phyloP scores from a whole-genome alignment of 1,140 invertebrate genomes.

The Sycophila sp. region DNA sequence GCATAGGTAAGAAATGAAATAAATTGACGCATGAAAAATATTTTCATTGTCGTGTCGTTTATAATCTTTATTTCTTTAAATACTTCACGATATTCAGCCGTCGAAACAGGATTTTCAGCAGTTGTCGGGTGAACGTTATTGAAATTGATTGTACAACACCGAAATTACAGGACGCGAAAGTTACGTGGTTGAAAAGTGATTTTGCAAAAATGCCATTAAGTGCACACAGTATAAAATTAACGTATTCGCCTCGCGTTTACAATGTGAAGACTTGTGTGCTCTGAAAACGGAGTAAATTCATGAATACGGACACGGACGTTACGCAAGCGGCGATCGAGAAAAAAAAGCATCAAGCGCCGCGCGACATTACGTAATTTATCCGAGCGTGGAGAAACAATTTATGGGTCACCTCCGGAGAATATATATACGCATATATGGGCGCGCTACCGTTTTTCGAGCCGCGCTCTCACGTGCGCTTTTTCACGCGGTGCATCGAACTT shows the following conservation, averaged over 20 bases:
- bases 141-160: conserved; percentile 8
- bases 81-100: no score
- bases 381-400: no score
- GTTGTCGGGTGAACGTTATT: not conserved
- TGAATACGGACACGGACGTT: not conserved
- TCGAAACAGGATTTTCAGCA: no score
- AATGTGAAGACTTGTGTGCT: not conserved
- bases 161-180: not conserved
- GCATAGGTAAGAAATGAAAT: no score
- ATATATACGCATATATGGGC: no score
- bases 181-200: conserved; percentile 24
- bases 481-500: not conserved
- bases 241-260: not conserved
- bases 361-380: conserved; percentile 24
- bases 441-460: no score
- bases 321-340: not conserved
- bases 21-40: no score
- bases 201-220: conserved; percentile 12
- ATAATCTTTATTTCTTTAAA: conserved; percentile 33
- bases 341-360: not conserved
- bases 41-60: no score
- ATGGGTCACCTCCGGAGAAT: no score
- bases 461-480: no score
- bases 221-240: not conserved
- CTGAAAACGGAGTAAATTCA: conserved; percentile 11